Evolutionary conservation across 2,888 invertebrate species (phyloP).

Genomic region (Drosophila vallismaia): DNA sequence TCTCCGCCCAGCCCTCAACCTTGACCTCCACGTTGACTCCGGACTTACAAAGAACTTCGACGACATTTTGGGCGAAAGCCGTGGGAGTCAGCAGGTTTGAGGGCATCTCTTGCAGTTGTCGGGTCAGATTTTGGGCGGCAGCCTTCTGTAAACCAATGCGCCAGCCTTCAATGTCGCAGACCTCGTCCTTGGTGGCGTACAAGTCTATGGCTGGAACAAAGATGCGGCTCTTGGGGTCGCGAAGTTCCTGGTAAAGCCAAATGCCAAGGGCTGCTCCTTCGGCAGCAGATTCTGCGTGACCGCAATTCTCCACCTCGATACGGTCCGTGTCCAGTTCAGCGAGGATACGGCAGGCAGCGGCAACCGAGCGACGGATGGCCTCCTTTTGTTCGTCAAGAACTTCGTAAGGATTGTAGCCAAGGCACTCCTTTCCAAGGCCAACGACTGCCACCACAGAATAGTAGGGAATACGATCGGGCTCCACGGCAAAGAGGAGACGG

Average conservation of each 20-base stretch:
- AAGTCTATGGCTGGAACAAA: slow-evolving; percentile 83
- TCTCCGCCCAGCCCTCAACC: slow-evolving; percentile 89
- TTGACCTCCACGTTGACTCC: slow-evolving; percentile 82
- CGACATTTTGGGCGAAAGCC: slow-evolving; percentile 89
- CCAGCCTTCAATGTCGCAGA: slow-evolving; percentile 89
- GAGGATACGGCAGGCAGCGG: slow-evolving; percentile 86
- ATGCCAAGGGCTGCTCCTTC: slow-evolving; percentile 89
- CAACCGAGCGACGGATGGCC: slow-evolving; percentile 89
- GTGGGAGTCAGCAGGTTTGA: slow-evolving; percentile 92
- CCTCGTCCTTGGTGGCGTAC: slow-evolving; percentile 86
- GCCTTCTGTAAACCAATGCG: slow-evolving; percentile 89
- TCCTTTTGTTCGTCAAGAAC: slow-evolving; percentile 90
- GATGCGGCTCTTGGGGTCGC: slow-evolving; percentile 71
- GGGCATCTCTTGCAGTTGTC: slow-evolving; percentile 91
- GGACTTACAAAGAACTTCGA: slow-evolving; percentile 81
- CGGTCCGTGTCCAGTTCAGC: slow-evolving; percentile 85
- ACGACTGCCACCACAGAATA: slow-evolving; percentile 89
- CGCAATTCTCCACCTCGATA: slow-evolving; percentile 89
- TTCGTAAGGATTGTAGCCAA: slow-evolving; percentile 88
- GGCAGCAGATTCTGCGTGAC: slow-evolving; percentile 90
- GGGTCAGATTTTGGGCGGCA: slow-evolving; percentile 91
- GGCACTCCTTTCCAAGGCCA: slow-evolving; percentile 89
- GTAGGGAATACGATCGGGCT: slow-evolving; percentile 83
- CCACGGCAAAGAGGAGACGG: slow-evolving; percentile 88
- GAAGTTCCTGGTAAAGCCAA: slow-evolving; percentile 87